Conservation (phyloP, 37 sponge, comb jelly and placozoan genomes). For the Geodia barretti region DNA sequence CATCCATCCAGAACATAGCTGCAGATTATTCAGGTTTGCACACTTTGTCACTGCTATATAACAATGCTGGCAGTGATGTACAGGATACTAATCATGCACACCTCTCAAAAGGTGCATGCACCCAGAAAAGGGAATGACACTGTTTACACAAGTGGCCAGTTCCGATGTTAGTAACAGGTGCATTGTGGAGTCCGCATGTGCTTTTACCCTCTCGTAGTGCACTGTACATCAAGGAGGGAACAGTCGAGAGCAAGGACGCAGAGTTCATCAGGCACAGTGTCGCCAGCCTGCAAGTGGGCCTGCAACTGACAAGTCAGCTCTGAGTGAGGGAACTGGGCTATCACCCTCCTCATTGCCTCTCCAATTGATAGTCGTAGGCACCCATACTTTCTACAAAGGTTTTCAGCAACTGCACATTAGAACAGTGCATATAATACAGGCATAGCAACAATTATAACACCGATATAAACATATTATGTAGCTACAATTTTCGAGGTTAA, state of each 20-base stretch:
- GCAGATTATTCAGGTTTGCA: too few species aligned
- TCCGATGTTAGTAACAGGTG: not conserved
- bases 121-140: not conserved
- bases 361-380: slow-evolving; percentile 83
- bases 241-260: slow-evolving; percentile 83
- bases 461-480: not conserved
- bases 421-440: slow-evolving; percentile 10
- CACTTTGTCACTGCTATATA: too few species aligned
- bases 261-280: slow-evolving; percentile 89
- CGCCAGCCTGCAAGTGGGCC: slow-evolving; percentile 68
- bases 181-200: too few species aligned
- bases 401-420: slow-evolving; percentile 66
- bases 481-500: not conserved
- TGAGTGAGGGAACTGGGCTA: slow-evolving; percentile 72
- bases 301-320: slow-evolving; percentile 74
- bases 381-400: slow-evolving; percentile 79
- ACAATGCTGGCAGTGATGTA: too few species aligned
- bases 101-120: not conserved
- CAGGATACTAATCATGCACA: too few species aligned
- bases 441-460: too few species aligned
- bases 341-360: slow-evolving; percentile 74
- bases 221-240: slow-evolving; percentile 78
- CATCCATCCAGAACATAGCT: slow-evolving; percentile 97
- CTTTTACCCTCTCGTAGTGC: slow-evolving; percentile 92
- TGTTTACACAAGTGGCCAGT: not conserved